A percentile compares a stretch with the other conserved stretches of the same genome.
Conservation (phyloP, 2,797 vertebrate genomes). For the Allobates femoralis region DNA sequence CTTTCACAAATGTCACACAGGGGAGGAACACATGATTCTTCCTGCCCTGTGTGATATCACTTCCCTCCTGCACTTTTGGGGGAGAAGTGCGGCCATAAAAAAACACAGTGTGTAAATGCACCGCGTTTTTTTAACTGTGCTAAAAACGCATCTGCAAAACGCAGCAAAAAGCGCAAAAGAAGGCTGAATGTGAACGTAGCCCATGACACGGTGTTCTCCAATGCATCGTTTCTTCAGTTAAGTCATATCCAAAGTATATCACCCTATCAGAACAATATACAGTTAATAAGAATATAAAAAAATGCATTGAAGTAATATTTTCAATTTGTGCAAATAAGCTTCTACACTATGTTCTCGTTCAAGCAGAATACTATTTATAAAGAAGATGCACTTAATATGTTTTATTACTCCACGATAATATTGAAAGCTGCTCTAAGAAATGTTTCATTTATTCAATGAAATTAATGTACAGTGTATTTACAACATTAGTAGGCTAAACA, state of each 20-base stretch:
- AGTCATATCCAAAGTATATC: neutral
- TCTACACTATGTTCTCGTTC: slow-evolving; percentile 5
- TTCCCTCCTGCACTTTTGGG: no score
- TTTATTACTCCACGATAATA: slow-evolving; percentile 11
- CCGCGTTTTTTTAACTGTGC: no score
- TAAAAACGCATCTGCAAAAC: no score
- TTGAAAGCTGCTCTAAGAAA: slow-evolving; percentile 19
- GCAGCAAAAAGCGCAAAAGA: no score
- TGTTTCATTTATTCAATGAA: slow-evolving; percentile 25
- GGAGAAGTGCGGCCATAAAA: no score
- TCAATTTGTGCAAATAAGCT: neutral
- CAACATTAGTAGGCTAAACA: slow-evolving; percentile 19
- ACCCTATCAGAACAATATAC: neutral
- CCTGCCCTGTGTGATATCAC: no score
- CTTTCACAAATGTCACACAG: no score
- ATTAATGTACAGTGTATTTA: slow-evolving; percentile 21
- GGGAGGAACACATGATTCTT: no score
- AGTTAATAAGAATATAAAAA: neutral
- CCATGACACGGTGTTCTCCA: neutral
- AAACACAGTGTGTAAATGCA: no score
- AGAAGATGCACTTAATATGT: slow-evolving; percentile 17
- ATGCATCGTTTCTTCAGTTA: neutral
- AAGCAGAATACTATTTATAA: slow-evolving; percentile 14
- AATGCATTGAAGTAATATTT: neutral
- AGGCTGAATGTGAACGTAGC: no score